Base-by-base conservation (phyloP, 1,140 invertebrate genomes). In the Drosophila burlai region DNA sequence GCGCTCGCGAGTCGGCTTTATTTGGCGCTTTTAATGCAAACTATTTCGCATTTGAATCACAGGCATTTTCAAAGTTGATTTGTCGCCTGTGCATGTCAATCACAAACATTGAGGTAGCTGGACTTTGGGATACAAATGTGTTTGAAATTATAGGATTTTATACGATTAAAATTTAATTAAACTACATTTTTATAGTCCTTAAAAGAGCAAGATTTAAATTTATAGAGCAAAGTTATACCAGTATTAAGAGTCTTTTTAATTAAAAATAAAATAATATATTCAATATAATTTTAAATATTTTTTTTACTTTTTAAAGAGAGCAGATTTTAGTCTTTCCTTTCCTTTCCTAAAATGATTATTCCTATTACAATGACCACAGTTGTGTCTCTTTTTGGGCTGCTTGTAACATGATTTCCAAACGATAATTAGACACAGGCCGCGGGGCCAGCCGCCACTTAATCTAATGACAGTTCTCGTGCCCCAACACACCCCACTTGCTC, bases 11-110 rank as follows among this genome's bases (percentile, higher is more conserved):
- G 26, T 24, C 43, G 65, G 54, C 81, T 89, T 72, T 87, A 79
- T 87, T 84, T 87, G 84, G 84, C 73, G 69, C 73, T 87, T 87
- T 81, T 81, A 89, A 89, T 84, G 84, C 81, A 87, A 87, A 87
- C 84, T 68, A 89, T 89, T 87, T 79, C 55, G 60, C 74, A 89
- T 89, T 87, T 89, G 85, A 89, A 87, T 87, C 74, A 65, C 38
- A 81, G 78, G 80, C 82, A 81, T 82, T 82, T 82, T 64, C 47
- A 66, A 59, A 74, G 66, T 83, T 89, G 84, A 89, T 87, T 87
- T 87, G 84, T 89, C 84, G 84, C 84, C 84, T 87, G 84, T 76
- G 81, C 84, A 87, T 87, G 84, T 89, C 84, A 87, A 81, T 87
- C 84, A 87, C 62, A 76, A 72, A 38, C 55, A 43, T 74, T 69